A percentile compares a stretch with the other conserved stretches of the same genome.
These are phyloP conservation scores for Plumapathes pennacea DNA, from an alignment of 92 coral and sea anemone genomes.

Conservation along the genomic window DNA sequence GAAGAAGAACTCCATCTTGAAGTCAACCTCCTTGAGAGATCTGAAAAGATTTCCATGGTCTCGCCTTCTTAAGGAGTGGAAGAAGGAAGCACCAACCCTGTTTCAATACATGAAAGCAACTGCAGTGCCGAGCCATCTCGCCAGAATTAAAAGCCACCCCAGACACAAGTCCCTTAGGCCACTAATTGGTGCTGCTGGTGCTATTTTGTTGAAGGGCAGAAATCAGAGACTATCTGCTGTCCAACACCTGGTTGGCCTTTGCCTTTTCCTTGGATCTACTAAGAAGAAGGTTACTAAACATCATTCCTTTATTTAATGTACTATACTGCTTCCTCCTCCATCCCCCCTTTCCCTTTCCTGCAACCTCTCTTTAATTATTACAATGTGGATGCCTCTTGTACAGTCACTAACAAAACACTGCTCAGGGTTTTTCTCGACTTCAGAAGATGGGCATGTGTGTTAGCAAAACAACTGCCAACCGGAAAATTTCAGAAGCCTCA, in stretches of 20 bases:
- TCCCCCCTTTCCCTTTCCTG: not conserved
- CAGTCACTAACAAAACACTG: not conserved
- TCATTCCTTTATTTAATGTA: too few species aligned
- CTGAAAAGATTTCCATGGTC: constrained; percentile 26
- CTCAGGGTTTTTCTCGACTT: constrained; percentile 27
- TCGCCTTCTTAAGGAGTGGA: constrained; percentile 16
- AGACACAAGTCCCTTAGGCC: constrained; percentile 25
- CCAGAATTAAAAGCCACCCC: constrained; percentile 6
- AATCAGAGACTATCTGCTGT: constrained; percentile 40
- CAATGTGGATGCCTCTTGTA: constrained; percentile 8
- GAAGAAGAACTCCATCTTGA: constrained; percentile 7
- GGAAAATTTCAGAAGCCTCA: constrained; percentile 33
- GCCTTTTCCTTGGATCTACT: constrained; percentile 31
- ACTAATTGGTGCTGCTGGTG: constrained; percentile 24
- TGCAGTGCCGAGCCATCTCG: constrained; percentile 22
- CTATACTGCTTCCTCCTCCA: too few species aligned
- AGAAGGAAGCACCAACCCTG: constrained; percentile 21
- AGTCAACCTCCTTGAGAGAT: constrained; percentile 8
- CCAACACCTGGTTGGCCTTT: constrained; percentile 40
- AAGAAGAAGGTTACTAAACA: constrained; percentile 38
- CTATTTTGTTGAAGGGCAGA: constrained; percentile 41
- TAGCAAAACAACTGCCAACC: constrained; percentile 19
- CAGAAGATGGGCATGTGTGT: constrained; percentile 45
- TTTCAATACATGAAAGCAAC: constrained; percentile 12
- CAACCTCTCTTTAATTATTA: not conserved